Conservation (phyloP, 2,888 invertebrate species). For the Drosophila demipolita region DNA sequence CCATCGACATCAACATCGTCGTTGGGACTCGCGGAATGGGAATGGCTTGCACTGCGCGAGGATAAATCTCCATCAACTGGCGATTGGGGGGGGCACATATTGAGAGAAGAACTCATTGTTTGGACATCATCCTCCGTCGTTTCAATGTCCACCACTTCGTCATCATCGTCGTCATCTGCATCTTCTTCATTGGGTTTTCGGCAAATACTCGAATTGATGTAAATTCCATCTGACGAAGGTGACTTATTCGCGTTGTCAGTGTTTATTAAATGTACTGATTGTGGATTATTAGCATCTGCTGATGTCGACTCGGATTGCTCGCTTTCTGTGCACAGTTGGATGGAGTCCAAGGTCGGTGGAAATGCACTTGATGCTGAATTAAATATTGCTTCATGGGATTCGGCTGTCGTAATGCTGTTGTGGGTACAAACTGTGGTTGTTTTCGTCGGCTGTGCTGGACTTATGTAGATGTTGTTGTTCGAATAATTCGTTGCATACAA, state of each 20-base stretch:
- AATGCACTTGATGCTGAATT: slow-evolving; percentile 32
- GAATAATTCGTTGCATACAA: slow-evolving; percentile 60
- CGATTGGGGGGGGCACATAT: slow-evolving; percentile 15
- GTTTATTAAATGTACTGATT: not conserved
- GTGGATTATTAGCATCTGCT: slow-evolving; percentile 6
- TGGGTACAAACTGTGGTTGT: slow-evolving; percentile 66
- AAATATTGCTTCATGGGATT: slow-evolving; percentile 32
- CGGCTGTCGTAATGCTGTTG: slow-evolving; percentile 45
- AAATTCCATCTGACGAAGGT: slow-evolving; percentile 12
- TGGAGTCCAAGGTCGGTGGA: slow-evolving; percentile 37
- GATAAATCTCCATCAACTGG: slow-evolving; percentile 16
- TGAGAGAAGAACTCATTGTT: slow-evolving; percentile 17
- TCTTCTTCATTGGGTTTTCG: slow-evolving; percentile 11
- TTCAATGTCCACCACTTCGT: slow-evolving; percentile 94
- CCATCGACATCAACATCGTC: slow-evolving; percentile 68
- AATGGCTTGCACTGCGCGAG: slow-evolving; percentile 35
- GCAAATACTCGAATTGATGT: not conserved
- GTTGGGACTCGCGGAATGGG: slow-evolving; percentile 48
- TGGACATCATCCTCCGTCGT: slow-evolving; percentile 91
- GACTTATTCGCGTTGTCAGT: slow-evolving; percentile 5
- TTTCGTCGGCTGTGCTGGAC: slow-evolving; percentile 38
- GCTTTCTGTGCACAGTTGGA: slow-evolving; percentile 26
- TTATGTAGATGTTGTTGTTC: slow-evolving; percentile 42
- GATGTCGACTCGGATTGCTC: slow-evolving; percentile 13
- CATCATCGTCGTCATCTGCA: slow-evolving; percentile 44